Base-by-base conservation (phyloP, 2,888 invertebrate species). In the Andrena minutula region DNA sequence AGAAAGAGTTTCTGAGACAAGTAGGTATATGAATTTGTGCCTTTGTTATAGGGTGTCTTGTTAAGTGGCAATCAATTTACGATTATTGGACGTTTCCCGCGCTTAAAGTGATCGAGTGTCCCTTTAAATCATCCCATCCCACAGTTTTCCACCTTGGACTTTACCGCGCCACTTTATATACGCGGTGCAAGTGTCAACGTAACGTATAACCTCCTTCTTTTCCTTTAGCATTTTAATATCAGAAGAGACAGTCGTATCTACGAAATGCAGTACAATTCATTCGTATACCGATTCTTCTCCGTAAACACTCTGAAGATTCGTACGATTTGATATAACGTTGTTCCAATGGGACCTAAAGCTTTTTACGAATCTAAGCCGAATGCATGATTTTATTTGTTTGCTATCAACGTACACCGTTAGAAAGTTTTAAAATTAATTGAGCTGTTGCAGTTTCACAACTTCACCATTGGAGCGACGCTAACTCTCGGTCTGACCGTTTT, bases 61-160 rank as follows among this genome's bases (percentile, higher is more conserved):
- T 83, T 83, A 80, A 85, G 49, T 32, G 66, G 41, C 71, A 60
- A 81, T 85, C 72, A 65, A 85, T 85, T 85, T 65, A 53, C 35
- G 66, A 72, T 75, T 75, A 80, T 86, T 71, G 75, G 75, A 80
- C 64, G 61, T 71, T 75, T n/a, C 56, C 32, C 49, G 56, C 35
- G 51, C 47, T 79, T 64, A 75, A 70, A 49, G 32, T 74, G 74
- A 78, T 78, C 70, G 68, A 82, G 56, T 64, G 58, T 65, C 63
- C 63, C 28, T 68, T 64, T 82, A 78, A 74, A 79, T 74, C 78
- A 63, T 74, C 30, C 10, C 26, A 4, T 47, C 41, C 41, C 1
- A 7, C 35, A 32, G 60, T 64, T 60, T 53, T 28, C 28, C 32
- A 47, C 41, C 12, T 53, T 41, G 7, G 32, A 47, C 41, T 28